Evolutionary conservation across 2,888 invertebrate genomes (phyloP).

Genomic region (Andricus quercusramuli): DNA sequence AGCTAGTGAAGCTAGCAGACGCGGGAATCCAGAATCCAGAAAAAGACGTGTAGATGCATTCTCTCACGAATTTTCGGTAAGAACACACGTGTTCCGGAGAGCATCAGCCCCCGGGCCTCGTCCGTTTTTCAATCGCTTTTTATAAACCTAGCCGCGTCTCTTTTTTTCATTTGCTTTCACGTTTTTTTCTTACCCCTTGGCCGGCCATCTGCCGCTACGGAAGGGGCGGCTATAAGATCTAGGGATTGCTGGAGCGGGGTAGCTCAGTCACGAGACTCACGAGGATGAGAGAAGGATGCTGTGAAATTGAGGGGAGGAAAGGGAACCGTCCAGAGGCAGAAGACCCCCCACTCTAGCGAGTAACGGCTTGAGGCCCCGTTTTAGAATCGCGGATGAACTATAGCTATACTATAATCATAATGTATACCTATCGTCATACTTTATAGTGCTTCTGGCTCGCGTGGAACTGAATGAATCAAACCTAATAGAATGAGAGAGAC

Average conservation of each 20-base stretch:
- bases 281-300: constrained; percentile 58
- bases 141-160: constrained; percentile 68
- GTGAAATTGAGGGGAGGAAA: constrained; percentile 55
- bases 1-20: neutral
- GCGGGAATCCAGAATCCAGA: constrained; percentile 38
- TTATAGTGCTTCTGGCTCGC: constrained; percentile 38
- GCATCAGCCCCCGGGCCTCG: constrained; percentile 62
- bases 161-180: constrained; percentile 68
- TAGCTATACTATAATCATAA: neutral
- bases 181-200: constrained; percentile 78
- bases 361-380: constrained; percentile 72
- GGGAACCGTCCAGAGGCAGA: constrained; percentile 42
- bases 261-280: constrained; percentile 45
- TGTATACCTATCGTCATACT: neutral
- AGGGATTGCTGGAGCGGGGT: constrained; percentile 64
- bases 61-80: constrained; percentile 64
- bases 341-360: constrained; percentile 55
- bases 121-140: constrained; percentile 74
- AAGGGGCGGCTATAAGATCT: constrained; percentile 79
- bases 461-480: constrained; percentile 48
- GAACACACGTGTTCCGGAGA: constrained; percentile 72
- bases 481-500: constrained; percentile 56
- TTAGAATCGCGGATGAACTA: constrained; percentile 36
- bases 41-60: constrained; percentile 56
- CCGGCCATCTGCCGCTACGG: constrained; percentile 81